Evolutionary conservation across 2,113 vertebrate species (phyloP).

Genomic region (Colius striatus): DNA sequence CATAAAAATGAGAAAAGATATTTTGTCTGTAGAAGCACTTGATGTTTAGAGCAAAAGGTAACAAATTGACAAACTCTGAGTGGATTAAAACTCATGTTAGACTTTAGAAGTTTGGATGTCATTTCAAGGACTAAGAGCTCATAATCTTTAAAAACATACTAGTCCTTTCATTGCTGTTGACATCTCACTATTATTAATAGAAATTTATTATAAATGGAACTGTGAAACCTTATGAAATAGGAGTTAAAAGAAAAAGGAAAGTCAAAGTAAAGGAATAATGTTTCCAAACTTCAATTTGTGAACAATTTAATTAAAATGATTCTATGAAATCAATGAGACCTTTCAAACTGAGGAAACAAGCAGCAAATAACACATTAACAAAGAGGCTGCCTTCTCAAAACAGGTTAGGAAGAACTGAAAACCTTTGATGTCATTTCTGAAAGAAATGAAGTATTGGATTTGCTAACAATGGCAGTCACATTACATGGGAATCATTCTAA

Average conservation of each 20-base stretch:
- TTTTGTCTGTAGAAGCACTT: background rate
- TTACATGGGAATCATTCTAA: background rate
- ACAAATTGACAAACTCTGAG: background rate
- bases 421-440: background rate
- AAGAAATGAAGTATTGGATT: rapidly evolving
- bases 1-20: background rate
- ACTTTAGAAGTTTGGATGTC: background rate
- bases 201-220: background rate
- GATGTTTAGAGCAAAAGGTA: background rate
- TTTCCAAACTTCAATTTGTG: background rate
- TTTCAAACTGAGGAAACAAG: background rate
- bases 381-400: background rate
- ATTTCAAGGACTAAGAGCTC: background rate
- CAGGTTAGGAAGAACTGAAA: background rate
- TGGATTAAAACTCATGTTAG: background rate
- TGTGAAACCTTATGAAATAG: background rate
- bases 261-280: background rate
- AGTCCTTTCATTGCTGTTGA: background rate
- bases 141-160: background rate
- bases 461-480: background rate
- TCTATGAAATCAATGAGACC: background rate
- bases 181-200: background rate
- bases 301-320: background rate
- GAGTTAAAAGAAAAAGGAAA: background rate
- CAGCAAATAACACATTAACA: background rate